Percentiles rank a stretch among this genome's conserved stretches.
Conservation (phyloP, 2,797 vertebrate genomes). For the Mycteria americana region DNA sequence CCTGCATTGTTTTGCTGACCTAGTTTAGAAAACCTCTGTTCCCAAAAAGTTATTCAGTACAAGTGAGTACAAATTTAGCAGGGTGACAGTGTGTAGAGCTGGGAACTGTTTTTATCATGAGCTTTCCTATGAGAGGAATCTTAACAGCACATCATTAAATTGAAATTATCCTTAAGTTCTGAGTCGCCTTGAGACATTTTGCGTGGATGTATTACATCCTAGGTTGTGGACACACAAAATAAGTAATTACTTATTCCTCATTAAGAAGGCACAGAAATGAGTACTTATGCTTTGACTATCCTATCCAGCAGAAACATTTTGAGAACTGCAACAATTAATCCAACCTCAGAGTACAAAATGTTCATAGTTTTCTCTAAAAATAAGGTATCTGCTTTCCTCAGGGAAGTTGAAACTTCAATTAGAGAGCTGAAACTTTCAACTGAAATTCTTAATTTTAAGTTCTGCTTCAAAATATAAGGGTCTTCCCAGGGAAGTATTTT, state of each 20-base stretch:
- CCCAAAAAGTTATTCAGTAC: background rate
- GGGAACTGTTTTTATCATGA: background rate
- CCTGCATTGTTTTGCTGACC: background rate
- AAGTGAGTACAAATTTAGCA: background rate
- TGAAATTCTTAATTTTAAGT: background rate
- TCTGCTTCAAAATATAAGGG: fast-evolving
- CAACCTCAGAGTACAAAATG: background rate
- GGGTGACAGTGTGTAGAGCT: background rate
- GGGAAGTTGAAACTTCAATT: background rate
- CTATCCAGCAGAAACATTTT: background rate
- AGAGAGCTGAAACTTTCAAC: background rate
- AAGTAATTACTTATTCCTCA: background rate
- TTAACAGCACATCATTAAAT: background rate
- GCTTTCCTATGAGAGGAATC: background rate
- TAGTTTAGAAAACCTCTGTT: background rate
- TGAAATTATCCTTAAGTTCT: background rate
- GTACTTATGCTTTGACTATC: background rate
- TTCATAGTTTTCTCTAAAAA: background rate
- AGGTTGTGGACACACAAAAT: background rate
- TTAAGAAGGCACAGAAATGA: background rate
- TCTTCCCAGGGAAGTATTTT: background rate
- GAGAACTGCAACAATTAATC: background rate
- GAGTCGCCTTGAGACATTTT: background rate
- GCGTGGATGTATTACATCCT: background rate
- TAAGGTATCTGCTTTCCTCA: background rate